These are phyloP conservation scores for Hyperoplus immaculatus DNA, from an alignment of 2,797 vertebrate species.

Conservation along the genomic window DNA sequence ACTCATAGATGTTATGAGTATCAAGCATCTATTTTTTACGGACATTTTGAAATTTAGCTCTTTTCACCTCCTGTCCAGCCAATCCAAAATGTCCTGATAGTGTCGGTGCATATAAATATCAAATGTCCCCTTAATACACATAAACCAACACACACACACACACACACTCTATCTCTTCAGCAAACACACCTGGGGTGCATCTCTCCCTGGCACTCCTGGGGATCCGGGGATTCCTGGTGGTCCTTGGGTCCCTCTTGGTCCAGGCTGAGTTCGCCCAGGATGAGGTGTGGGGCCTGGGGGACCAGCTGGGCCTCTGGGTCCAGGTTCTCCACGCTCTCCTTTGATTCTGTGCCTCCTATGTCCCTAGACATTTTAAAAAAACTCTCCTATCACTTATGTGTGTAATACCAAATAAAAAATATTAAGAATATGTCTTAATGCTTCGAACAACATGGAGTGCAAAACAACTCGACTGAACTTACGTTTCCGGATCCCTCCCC, in stretches of 20 bases:
- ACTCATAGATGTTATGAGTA: too few species aligned
- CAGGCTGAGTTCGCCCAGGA: slow-evolving; percentile 58
- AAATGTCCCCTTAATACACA: too few species aligned
- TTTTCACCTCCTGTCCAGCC: too few species aligned
- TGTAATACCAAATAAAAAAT: neutral
- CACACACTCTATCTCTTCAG: neutral
- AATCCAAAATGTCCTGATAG: too few species aligned
- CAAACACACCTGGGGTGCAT: slow-evolving; percentile 75
- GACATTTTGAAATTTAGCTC: too few species aligned
- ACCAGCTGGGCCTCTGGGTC: slow-evolving; percentile 69
- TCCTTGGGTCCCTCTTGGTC: slow-evolving; percentile 69
- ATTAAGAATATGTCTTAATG: neutral
- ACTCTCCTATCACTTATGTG: too few species aligned
- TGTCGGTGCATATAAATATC: too few species aligned
- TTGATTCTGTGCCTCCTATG: slow-evolving; percentile 57
- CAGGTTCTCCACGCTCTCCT: slow-evolving; percentile 79
- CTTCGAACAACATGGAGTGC: neutral
- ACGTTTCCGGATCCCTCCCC: slow-evolving; percentile 65
- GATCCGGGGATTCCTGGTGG: slow-evolving; percentile 64
- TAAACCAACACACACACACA: neutral
- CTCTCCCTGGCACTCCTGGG: slow-evolving; percentile 72
- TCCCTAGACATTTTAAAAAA: slow-evolving; percentile 51
- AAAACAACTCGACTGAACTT: slow-evolving; percentile 30
- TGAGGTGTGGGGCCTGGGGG: slow-evolving; percentile 56
- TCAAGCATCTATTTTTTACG: too few species aligned